phyloP scores from a whole-genome alignment of 2,113 vertebrate genomes.

The Peucedramus taeniatus region DNA sequence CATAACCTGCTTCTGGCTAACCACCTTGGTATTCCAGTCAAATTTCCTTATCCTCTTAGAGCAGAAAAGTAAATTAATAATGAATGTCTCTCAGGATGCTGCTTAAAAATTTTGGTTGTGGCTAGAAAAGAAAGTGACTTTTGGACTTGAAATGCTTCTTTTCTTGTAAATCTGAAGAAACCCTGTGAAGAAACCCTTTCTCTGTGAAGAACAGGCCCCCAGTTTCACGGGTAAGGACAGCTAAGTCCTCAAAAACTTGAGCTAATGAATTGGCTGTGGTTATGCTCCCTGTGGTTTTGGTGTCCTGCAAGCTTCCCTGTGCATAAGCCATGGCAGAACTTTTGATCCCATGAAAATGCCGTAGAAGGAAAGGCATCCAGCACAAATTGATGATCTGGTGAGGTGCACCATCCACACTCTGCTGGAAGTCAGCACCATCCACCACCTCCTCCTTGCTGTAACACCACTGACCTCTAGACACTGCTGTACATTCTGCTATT shows the following conservation, averaged over 20 bases:
- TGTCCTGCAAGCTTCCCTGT: slow-evolving; percentile 10
- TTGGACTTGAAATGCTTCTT: neutral
- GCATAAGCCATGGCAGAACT: slow-evolving; percentile 47
- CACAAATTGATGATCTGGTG: neutral
- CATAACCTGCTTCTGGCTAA: neutral
- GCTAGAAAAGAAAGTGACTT: neutral
- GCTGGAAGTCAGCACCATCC: neutral
- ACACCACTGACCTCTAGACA: neutral
- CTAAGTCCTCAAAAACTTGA: neutral
- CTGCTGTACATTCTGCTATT: neutral
- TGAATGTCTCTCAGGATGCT: neutral
- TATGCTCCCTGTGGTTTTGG: neutral
- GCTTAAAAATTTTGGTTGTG: neutral
- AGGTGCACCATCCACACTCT: neutral
- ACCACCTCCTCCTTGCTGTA: neutral
- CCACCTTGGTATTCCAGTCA: neutral
- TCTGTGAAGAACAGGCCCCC: neutral
- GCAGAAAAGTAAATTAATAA: slow-evolving; percentile 9
- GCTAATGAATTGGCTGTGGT: neutral
- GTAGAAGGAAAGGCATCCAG: slow-evolving; percentile 29
- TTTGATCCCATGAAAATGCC: slow-evolving; percentile 46
- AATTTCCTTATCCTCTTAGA: neutral
- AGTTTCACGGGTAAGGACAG: neutral
- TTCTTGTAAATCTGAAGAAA: neutral
- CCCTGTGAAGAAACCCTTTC: neutral